Percentiles rank a stretch among this genome's conserved stretches.
These are phyloP conservation scores for Ichneumoninae sp. DNA, from an alignment of 2,888 invertebrate species.

Conservation along the genomic window DNA sequence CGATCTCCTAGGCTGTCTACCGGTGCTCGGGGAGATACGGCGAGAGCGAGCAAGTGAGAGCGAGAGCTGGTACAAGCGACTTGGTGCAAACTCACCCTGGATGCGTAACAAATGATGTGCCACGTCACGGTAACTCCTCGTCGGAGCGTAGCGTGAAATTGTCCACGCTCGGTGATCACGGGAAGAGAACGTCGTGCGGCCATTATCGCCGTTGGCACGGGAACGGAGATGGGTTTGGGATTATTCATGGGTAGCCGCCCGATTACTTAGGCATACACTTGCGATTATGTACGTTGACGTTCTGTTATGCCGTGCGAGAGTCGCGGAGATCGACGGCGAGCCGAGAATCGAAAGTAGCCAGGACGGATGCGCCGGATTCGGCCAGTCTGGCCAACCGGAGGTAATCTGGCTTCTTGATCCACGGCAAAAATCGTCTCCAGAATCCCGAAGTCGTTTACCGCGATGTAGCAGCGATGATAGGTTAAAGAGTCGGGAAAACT, in stretches of 20 bases:
- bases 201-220: constrained; percentile 63
- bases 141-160: constrained; percentile 71
- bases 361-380: too few relatives aligned
- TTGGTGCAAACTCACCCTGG: constrained; percentile 60
- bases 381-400: too few relatives aligned
- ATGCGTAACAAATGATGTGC: constrained; percentile 72
- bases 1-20: constrained; percentile 26
- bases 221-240: constrained; percentile 51
- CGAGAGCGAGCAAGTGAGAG: constrained; percentile 11
- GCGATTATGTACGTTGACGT: not conserved
- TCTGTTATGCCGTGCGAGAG: not conserved
- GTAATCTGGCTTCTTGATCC: too few relatives aligned
- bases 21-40: not conserved
- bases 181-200: constrained; percentile 61
- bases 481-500: not conserved
- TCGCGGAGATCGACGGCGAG: not conserved
- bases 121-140: constrained; percentile 68
- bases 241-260: constrained; percentile 52
- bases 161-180: constrained; percentile 71
- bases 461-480: not conserved
- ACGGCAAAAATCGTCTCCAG: not conserved
- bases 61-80: constrained; percentile 39
- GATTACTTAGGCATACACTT: not conserved
- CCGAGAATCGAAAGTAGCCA: too few relatives aligned
- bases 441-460: not conserved